Evolutionary conservation across 2,797 vertebrate genomes (phyloP), one percentile per base, ranked within the genome.

Genomic region (Morus bassanus): DNA sequence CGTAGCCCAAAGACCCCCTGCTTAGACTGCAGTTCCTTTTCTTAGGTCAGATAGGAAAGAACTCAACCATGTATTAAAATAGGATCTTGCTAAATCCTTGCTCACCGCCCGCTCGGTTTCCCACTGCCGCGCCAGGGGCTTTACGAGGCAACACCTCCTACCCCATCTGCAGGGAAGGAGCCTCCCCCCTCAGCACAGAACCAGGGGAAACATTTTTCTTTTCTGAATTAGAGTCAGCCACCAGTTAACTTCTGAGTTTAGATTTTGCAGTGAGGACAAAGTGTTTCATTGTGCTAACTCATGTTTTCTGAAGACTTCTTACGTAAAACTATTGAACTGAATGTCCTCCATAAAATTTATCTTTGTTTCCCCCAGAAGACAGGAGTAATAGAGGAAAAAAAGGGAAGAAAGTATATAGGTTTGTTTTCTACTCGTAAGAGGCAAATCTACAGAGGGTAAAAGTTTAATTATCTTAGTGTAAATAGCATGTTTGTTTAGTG

Each of bases 21-120:
- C 93, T 93, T 74, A 74, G 41, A 72, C 0, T 80, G 74, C 88
- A 83, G 72, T 76, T 95, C 88, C 80, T 85, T 91, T 65, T 91
- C 75, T 89, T 85, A 56, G 68, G 56, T 79, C 88, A 89, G 53
- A 74, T 8, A 90, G 81, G 75, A 87, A 92, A 96, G 89, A 96
- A 94, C 53, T 94, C 86, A 54, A n/a, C 57, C 72, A 28, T 33
- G 60, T 65, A 51, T 45, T 95, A 91, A 93, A 95, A 78, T 35
- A 94, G 86, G 64, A 92, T 61, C 50, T 51, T 30, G 75, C 53
- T 57, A 73, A 84, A 13, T 51, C 18, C 85, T 51, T 27, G 39
- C 51, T 45, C 25, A 31, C 2, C 4, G 74, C 81, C 83, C 1
- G 0, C 67, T 59, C 46, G 3, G 35, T 61, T 87, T 87, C 86